A percentile compares a stretch with the other conserved stretches of the same genome.
Evolutionary conservation across 2,888 invertebrate genomes (phyloP).

Genomic region (Cynaeus angustus): DNA sequence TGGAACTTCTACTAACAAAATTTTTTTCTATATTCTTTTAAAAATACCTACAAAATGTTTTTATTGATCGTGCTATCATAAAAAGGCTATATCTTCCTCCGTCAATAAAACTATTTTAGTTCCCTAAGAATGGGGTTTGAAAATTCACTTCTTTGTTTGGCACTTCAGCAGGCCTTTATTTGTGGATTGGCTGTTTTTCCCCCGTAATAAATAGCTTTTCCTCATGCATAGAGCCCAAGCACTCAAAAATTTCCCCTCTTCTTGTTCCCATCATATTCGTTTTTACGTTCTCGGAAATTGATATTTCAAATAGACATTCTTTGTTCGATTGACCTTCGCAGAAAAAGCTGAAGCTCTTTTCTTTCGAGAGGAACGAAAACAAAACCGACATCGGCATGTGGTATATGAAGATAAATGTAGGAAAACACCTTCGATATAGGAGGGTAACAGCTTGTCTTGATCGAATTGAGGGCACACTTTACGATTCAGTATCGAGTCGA

Average conservation of each 20-base stretch:
- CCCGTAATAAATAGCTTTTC: constrained; percentile 39
- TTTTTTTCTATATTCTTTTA: no score
- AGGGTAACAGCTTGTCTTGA: constrained; percentile 64
- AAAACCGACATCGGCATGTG: constrained; percentile 58
- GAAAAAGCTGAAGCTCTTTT: constrained; percentile 11
- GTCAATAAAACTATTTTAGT: constrained; percentile 11
- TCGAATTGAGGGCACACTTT: constrained; percentile 62
- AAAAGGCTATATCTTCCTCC: neutral
- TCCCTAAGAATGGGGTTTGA: constrained; percentile 19
- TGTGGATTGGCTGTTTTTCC: constrained; percentile 28
- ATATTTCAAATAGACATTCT: constrained; percentile 48
- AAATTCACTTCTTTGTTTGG: constrained; percentile 36
- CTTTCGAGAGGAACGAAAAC: constrained; percentile 49
- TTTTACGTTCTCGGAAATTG: constrained; percentile 43
- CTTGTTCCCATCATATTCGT: constrained; percentile 40
- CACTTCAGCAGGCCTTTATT: constrained; percentile 27
- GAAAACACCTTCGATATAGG: constrained; percentile 61
- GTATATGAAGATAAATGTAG: constrained; percentile 63
- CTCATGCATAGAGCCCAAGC: constrained; percentile 26
- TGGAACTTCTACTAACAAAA: no score
- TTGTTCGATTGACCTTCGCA: constrained; percentile 47
- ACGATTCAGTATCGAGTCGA: constrained; percentile 58
- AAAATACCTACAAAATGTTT: no score
- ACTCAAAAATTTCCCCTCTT: constrained; percentile 34
- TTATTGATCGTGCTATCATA: no score